Evolutionary conservation across 1,140 invertebrate species (phyloP).

Genomic region (Pomphorhynchus laevis): DNA sequence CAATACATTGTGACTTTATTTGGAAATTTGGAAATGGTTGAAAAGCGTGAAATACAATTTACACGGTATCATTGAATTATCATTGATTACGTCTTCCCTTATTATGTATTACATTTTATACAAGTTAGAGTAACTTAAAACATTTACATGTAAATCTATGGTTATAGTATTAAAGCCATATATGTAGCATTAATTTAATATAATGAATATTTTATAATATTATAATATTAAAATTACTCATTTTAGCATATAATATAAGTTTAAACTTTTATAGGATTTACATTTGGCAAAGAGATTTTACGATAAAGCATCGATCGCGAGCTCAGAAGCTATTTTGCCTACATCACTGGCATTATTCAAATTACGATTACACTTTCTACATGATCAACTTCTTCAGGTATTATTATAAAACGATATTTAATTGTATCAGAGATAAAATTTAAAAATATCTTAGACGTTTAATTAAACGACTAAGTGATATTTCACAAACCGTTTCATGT

Average conservation of each 20-base stretch:
- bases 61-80: no score
- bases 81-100: no score
- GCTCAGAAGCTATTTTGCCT: slow-evolving; percentile 59
- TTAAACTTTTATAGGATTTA: slow-evolving; percentile 22
- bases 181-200: background rate
- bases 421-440: no score
- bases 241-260: background rate
- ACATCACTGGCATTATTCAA: slow-evolving; percentile 61
- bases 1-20: no score
- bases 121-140: background rate
- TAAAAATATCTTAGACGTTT: no score
- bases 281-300: slow-evolving; percentile 53
- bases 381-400: no score
- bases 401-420: no score
- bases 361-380: slow-evolving; percentile 39
- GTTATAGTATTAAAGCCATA: background rate
- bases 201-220: background rate
- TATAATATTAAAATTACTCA: background rate
- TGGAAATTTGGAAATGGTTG: no score
- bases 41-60: no score
- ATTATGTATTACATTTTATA: background rate
- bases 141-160: background rate
- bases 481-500: no score
- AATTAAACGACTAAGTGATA: no score
- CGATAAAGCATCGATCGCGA: slow-evolving; percentile 72